These are phyloP conservation scores for Rhysida immarginata DNA, from an alignment of 1,140 invertebrate genomes.

Conservation along the genomic window DNA sequence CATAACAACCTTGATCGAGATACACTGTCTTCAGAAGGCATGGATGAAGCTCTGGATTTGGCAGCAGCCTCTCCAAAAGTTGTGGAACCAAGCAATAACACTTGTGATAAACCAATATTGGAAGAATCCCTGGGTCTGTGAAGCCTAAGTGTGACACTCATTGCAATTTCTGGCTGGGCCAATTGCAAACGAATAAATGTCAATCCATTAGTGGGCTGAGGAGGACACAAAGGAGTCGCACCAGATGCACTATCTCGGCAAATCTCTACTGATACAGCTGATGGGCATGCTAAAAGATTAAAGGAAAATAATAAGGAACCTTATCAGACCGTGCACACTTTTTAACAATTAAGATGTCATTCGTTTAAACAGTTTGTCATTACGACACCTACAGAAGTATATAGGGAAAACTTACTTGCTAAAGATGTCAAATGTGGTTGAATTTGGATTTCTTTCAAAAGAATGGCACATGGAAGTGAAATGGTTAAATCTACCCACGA, in stretches of 20 bases:
- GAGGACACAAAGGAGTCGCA: slow-evolving; percentile 47
- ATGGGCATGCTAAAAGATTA: slow-evolving; percentile 56
- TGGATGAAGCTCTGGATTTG: slow-evolving; percentile 18
- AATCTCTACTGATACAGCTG: slow-evolving; percentile 68
- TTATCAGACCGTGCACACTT: no score
- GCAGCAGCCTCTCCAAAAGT: slow-evolving; percentile 43
- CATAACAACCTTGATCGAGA: slow-evolving; percentile 8
- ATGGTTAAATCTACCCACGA: slow-evolving; percentile 69
- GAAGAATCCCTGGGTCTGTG: slow-evolving; percentile 72
- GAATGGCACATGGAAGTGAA: slow-evolving; percentile 71
- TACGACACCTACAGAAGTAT: background rate
- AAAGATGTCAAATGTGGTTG: slow-evolving; percentile 70
- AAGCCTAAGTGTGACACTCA: slow-evolving; percentile 40
- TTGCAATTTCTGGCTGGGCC: slow-evolving; percentile 57
- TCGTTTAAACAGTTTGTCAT: background rate
- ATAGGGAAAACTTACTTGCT: slow-evolving; percentile 41
- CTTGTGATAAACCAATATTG: slow-evolving; percentile 73
- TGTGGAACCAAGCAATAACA: slow-evolving; percentile 65
- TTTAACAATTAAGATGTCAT: no score
- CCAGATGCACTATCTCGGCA: slow-evolving; percentile 36
- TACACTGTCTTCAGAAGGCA: slow-evolving; percentile 25
- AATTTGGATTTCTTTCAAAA: slow-evolving; percentile 73
- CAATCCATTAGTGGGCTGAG: slow-evolving; percentile 63
- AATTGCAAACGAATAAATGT: slow-evolving; percentile 68
- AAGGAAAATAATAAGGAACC: no score